Percentiles rank a stretch among this genome's conserved stretches.
These are phyloP conservation scores for Caranx ignobilis DNA, from an alignment of 2,113 vertebrate species.

Conservation along the genomic window DNA sequence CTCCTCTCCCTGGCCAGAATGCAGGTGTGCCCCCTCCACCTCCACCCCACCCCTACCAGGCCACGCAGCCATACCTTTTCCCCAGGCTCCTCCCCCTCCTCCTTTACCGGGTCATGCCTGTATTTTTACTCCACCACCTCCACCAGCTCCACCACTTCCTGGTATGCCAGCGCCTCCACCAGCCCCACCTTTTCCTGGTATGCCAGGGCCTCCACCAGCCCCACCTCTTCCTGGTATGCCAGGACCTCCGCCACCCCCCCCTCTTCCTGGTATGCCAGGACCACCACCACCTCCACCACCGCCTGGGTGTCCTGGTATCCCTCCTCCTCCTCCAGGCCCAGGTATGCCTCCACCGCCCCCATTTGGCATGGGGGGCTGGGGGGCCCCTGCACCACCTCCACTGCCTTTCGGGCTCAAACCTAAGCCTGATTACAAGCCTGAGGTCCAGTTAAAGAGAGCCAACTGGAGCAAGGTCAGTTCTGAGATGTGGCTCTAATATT, in stretches of 20 bases:
- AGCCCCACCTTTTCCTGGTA: slow-evolving; percentile 63
- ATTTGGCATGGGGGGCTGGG: slow-evolving; percentile 77
- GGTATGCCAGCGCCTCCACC: slow-evolving; percentile 27
- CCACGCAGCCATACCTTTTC: slow-evolving; percentile 28
- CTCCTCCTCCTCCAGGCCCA: slow-evolving; percentile 77
- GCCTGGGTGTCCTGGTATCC: slow-evolving; percentile 76
- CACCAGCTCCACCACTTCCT: slow-evolving; percentile 56
- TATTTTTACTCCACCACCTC: slow-evolving; percentile 67
- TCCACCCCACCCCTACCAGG: slow-evolving; percentile 68
- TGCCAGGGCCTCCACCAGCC: slow-evolving; percentile 8
- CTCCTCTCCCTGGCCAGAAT: slow-evolving; percentile 64
- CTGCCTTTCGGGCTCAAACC: slow-evolving; percentile 87
- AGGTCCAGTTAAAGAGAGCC: slow-evolving; percentile 86
- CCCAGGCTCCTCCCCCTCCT: slow-evolving; percentile 36
- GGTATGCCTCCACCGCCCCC: slow-evolving; percentile 77
- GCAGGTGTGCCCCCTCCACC: slow-evolving; percentile 36
- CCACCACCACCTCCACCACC: slow-evolving; percentile 81
- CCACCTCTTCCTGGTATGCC: slow-evolving; percentile 49
- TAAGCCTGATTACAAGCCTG: slow-evolving; percentile 89
- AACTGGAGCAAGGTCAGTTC: slow-evolving; percentile 90
- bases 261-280: slow-evolving; percentile 53
- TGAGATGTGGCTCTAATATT: neutral
- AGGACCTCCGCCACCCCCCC: slow-evolving; percentile 4
- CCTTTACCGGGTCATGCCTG: slow-evolving; percentile 62
- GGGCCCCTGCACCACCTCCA: slow-evolving; percentile 51